Percentiles rank a stretch among this genome's conserved stretches.
These are phyloP conservation scores for Onychostoma macrolepis DNA, from an alignment of 2,113 vertebrate species.

Conservation along the genomic window DNA sequence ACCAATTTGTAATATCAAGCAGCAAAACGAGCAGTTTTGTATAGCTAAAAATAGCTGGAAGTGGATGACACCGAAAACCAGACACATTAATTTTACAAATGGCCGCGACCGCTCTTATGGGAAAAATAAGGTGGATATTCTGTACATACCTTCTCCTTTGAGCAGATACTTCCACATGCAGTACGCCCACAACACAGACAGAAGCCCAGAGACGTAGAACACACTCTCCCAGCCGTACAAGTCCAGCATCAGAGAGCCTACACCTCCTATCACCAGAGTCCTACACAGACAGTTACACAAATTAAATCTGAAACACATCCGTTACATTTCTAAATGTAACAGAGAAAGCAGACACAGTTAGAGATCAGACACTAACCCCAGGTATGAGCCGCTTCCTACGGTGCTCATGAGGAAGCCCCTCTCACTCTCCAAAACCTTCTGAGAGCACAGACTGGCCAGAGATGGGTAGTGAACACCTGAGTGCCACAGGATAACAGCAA, in stretches of 20 bases:
- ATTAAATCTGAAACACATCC: background rate
- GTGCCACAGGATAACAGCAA: background rate
- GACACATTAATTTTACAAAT: too few relatives aligned
- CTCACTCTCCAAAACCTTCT: conserved; percentile 88
- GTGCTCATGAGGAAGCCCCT: conserved; percentile 92
- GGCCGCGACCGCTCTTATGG: too few relatives aligned
- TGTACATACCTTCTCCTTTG: conserved; percentile 80
- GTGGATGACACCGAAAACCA: too few relatives aligned
- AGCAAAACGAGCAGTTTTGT: too few relatives aligned
- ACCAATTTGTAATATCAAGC: too few relatives aligned
- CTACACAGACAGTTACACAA: conserved; percentile 65
- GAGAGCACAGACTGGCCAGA: conserved; percentile 84
- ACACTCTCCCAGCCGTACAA: conserved; percentile 91
- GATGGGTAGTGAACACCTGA: conserved; percentile 82
- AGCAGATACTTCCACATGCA: conserved; percentile 91
- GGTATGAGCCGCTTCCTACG: conserved; percentile 89
- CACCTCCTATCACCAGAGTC: conserved; percentile 86
- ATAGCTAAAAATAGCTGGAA: too few relatives aligned
- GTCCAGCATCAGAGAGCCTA: conserved; percentile 91
- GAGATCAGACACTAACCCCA: conserved; percentile 83
- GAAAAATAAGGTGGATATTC: background rate
- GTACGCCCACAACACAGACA: conserved; percentile 90
- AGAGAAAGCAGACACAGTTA: background rate
- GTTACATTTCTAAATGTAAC: background rate
- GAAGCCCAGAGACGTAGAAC: conserved; percentile 88